Conservation (phyloP, 2,113 vertebrate species). For the Asarcornis scutulata region DNA sequence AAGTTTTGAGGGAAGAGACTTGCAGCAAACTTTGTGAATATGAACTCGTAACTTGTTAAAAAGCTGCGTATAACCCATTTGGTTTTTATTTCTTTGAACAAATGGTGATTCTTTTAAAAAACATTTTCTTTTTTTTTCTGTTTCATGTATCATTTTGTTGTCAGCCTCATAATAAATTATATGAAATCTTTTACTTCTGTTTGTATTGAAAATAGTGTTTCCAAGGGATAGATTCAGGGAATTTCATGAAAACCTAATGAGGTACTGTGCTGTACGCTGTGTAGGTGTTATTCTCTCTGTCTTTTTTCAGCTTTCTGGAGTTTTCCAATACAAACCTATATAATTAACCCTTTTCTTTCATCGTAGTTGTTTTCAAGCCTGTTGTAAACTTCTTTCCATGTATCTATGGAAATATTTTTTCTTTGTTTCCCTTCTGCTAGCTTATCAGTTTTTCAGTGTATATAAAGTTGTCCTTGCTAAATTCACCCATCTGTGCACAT, state of each 20-base stretch:
- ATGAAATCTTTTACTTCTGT: not conserved
- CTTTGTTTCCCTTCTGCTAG: not conserved
- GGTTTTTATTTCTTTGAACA: not conserved
- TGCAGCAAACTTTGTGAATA: not conserved
- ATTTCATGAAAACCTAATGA: not conserved
- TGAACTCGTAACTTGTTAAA: not conserved
- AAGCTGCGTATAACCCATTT: not conserved
- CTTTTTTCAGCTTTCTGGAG: not conserved
- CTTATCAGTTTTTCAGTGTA: not conserved
- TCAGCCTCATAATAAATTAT: not conserved
- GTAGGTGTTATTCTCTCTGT: not conserved
- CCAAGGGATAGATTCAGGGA: not conserved
- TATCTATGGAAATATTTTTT: not conserved
- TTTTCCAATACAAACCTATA: not conserved
- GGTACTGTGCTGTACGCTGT: not conserved
- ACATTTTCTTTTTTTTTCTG: not conserved
- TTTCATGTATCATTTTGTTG: not conserved
- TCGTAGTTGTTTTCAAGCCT: not conserved
- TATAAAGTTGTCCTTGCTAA: not conserved
- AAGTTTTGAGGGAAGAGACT: not conserved
- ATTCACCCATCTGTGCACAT: not conserved
- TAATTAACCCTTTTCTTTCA: not conserved
- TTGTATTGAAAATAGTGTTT: not conserved
- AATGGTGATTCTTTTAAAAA: not conserved
- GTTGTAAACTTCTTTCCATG: not conserved